These are phyloP conservation scores for Odontesthes bonariensis DNA, from an alignment of 2,113 vertebrate species.

Conservation along the genomic window DNA sequence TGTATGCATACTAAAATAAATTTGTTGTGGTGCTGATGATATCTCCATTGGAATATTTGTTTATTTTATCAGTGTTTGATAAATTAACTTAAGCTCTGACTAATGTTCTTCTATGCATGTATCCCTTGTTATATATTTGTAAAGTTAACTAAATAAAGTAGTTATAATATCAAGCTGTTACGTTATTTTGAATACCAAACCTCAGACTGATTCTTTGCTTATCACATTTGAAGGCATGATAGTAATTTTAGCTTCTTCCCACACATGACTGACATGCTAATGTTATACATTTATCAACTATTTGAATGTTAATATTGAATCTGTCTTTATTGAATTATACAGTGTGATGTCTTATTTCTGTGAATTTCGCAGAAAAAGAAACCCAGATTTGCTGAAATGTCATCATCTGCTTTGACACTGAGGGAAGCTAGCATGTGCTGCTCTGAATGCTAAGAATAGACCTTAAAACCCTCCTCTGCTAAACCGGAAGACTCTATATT, in stretches of 20 bases:
- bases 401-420: constrained; percentile 50
- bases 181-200: background rate
- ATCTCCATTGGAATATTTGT: too few species aligned
- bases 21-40: too few species aligned
- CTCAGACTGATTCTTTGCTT: constrained; percentile 4
- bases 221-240: constrained; percentile 27
- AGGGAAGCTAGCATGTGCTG: constrained; percentile 41
- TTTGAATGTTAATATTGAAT: constrained; percentile 19
- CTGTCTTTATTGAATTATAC: constrained; percentile 18
- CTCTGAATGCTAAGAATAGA: constrained; percentile 76
- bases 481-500: constrained; percentile 78
- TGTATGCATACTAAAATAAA: too few species aligned
- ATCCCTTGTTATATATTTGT: too few species aligned
- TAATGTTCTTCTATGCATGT: too few species aligned
- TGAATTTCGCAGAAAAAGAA: background rate
- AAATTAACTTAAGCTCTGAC: too few species aligned
- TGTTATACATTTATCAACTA: constrained; percentile 25
- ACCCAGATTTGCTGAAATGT: constrained; percentile 13
- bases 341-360: constrained; percentile 6
- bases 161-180: too few species aligned
- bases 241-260: constrained; percentile 16
- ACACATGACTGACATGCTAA: constrained; percentile 20
- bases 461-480: constrained; percentile 70
- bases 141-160: too few species aligned
- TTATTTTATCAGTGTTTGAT: too few species aligned